Conservation (phyloP, 2,113 vertebrate genomes). For the Pithys albifrons region DNA sequence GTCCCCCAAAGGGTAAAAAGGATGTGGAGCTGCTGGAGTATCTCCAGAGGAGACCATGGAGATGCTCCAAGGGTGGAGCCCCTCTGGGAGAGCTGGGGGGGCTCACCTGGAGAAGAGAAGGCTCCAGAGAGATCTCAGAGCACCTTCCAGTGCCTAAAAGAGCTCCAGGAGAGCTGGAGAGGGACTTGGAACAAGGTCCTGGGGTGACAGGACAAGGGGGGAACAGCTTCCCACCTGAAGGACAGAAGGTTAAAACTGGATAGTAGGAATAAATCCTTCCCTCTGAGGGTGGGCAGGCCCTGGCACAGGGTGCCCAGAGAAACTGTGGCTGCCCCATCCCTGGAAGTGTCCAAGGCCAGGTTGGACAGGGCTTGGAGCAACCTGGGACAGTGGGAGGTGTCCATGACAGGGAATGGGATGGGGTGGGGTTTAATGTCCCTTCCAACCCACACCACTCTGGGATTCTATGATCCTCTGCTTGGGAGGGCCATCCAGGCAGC, state of each 20-base stretch:
- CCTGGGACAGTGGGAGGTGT: fast-evolving
- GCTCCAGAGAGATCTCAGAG: not conserved
- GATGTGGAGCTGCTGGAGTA: not conserved
- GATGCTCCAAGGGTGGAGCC: fast-evolving
- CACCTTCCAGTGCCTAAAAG: fast-evolving
- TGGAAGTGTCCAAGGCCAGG: not conserved
- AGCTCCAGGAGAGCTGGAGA: not conserved
- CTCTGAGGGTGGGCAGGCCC: fast-evolving
- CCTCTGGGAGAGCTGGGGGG: not conserved
- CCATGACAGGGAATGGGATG: not conserved
- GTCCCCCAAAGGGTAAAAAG: not conserved
- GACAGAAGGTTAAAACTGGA: too few species aligned
- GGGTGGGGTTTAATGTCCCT: not conserved
- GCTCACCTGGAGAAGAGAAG: not conserved
- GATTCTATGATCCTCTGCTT: not conserved
- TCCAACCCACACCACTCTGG: too few species aligned
- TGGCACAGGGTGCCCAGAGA: not conserved
- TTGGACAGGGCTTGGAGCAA: fast-evolving
- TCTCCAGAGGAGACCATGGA: not conserved
- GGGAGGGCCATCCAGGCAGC: fast-evolving
- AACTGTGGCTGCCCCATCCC: not conserved
- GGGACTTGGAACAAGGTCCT: not conserved
- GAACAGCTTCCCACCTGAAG: not conserved
- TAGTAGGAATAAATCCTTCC: not conserved
- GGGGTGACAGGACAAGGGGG: not conserved